Evolutionary conservation across 35 echinoderm and acorn worm genomes (phyloP), one percentile per base, ranked within the genome.

Genomic region (Ophioderma brevispina): DNA sequence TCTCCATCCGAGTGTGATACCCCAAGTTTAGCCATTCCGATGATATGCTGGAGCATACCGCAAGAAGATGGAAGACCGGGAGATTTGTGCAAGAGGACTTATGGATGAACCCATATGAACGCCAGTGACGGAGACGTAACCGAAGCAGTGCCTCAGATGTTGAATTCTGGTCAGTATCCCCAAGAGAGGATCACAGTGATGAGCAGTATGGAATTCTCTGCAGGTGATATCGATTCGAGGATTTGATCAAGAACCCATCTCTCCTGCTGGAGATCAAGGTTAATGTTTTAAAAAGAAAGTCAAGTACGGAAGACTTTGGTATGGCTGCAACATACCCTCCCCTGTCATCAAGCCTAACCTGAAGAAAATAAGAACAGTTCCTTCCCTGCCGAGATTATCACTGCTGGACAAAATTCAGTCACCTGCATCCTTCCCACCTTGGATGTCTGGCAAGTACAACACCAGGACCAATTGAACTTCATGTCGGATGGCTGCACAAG

Each of bases 121-220:
- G 31, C 80, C n/a, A 77, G 34, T 5, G 84, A 46, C 40, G 59
- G 3, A n/a, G 77, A 35, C 52, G 55, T 76, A 89, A 49, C 23
- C 76, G 35, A 35, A 80, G 78, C 77, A 86, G 78, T 36, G 55
- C 85, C 76, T 79, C 84, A 30, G 96, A 94, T 85, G 81, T 98
- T 38, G 96, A 98, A 46, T 98, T 98, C 81, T 98, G 96, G 96
- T 94, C 96, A n/a, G 88, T 98, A 75, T 98, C 96, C 33, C 92
- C 92, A 19, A 88, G 82, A 78, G 92, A 98, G 2, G 90, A 91
- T 36, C n/a, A 42, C 39, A 50, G n/a, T 63, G 76, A 84, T 91
- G 42, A 85, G 49, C 32, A 85, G 35, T 59, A 64, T 70, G 59
- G 59, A 70, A 25, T 70, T 46, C 41, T 46, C 41, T 8, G 17